phyloP scores from a whole-genome alignment of 2,888 invertebrate species.

The Blomia tropicalis region DNA sequence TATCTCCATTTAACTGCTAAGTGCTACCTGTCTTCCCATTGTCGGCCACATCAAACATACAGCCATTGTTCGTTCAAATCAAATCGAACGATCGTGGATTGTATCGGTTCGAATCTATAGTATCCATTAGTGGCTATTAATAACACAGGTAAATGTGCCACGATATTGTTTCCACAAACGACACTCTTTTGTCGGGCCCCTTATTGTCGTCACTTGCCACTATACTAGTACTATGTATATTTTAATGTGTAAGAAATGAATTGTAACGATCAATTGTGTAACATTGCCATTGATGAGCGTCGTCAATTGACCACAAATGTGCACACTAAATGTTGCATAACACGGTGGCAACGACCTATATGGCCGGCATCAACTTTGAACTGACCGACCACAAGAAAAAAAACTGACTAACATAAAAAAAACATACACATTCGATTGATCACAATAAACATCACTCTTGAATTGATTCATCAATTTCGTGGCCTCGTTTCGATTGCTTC shows the following conservation, averaged over 20 bases:
- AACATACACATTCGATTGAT: neutral
- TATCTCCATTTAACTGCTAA: neutral
- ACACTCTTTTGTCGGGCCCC: neutral
- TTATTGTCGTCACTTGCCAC: neutral
- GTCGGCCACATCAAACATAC: neutral
- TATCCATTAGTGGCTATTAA: conserved; percentile 12
- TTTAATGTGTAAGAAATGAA: too few species aligned
- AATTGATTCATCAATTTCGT: too few species aligned
- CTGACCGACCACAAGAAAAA: too few species aligned
- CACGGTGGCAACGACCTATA: neutral
- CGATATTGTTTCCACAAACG: neutral
- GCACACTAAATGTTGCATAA: conserved; percentile 14
- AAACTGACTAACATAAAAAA: too few species aligned
- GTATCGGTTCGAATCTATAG: neutral
- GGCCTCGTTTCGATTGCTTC: too few species aligned
- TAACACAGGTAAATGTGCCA: neutral
- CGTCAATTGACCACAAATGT: conserved; percentile 14
- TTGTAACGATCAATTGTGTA: neutral
- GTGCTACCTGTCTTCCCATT: conserved; percentile 8
- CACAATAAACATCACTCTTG: too few species aligned
- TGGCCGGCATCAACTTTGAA: neutral
- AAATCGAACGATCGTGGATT: neutral
- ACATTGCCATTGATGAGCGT: neutral
- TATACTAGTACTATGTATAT: too few species aligned
- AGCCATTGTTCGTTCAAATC: neutral